Evolutionary conservation across 2,797 vertebrate species (phyloP).

Genomic region (Amphiprion clarkii): DNA sequence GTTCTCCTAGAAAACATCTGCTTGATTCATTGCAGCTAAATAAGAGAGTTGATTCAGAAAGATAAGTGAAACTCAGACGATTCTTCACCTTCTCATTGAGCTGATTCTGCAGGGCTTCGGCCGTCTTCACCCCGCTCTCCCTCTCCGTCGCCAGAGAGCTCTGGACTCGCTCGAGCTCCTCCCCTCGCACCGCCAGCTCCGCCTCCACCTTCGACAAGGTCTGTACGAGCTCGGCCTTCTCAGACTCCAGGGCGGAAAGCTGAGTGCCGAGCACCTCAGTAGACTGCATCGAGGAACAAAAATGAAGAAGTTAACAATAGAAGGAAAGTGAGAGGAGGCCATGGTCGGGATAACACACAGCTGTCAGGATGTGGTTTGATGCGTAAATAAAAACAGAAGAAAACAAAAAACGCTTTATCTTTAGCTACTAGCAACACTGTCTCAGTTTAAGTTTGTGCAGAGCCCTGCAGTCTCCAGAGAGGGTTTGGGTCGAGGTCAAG

Average conservation of each 20-base stretch:
- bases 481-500: conserved; percentile 32
- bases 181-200: conserved; percentile 75
- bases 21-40: conserved; percentile 4
- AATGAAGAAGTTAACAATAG: background rate
- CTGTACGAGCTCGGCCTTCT: conserved; percentile 82
- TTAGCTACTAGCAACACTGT: conserved; percentile 24
- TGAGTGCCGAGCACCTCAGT: conserved; percentile 78
- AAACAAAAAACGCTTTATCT: conserved; percentile 23
- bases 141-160: conserved; percentile 77
- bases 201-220: conserved; percentile 77
- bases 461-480: conserved; percentile 29
- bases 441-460: conserved; percentile 34
- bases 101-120: conserved; percentile 81
- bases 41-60: conserved; percentile 2
- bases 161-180: conserved; percentile 84
- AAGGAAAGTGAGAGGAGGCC: conserved; percentile 1
- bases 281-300: conserved; percentile 70
- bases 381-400: background rate
- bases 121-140: conserved; percentile 77
- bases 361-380: conserved; percentile 36
- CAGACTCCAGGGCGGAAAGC: conserved; percentile 82
- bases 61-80: background rate
- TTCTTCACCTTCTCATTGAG: conserved; percentile 87
- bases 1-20: background rate
- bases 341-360: conserved; percentile 19